These are phyloP conservation scores for Rhodinocichla rosea DNA, from an alignment of 2,113 vertebrate species.

Conservation along the genomic window DNA sequence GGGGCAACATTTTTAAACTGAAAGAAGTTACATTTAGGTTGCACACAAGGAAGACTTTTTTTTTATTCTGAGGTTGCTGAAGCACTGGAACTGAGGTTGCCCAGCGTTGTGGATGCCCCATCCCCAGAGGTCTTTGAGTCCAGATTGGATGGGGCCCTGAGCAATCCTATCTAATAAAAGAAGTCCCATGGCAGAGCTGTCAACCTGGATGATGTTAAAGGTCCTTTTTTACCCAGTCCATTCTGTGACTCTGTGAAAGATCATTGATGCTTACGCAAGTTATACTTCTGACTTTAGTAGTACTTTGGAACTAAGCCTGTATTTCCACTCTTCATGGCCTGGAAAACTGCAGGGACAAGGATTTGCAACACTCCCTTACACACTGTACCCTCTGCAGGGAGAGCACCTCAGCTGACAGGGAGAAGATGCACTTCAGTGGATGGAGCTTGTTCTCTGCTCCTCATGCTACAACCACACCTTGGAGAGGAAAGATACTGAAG, in stretches of 20 bases:
- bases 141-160: not conserved
- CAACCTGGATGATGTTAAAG: not conserved
- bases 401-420: not conserved
- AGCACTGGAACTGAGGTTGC: not conserved
- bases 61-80: not conserved
- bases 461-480: not conserved
- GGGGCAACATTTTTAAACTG: not conserved
- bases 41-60: not conserved
- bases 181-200: fast-evolving
- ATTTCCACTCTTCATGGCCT: not conserved
- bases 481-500: not conserved
- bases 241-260: not conserved
- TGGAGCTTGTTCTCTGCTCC: not conserved
- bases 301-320: not conserved
- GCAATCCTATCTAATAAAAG: not conserved
- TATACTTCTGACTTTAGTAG: not conserved
- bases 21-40: not conserved
- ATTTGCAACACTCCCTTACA: not conserved
- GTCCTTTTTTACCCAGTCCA: not conserved
- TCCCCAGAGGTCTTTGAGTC: not conserved
- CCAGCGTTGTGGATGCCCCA: not conserved
- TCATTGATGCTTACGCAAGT: not conserved
- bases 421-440: not conserved
- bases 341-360: not conserved
- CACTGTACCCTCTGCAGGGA: fast-evolving